A percentile compares a stretch with the other conserved stretches of the same genome.
Conservation (phyloP, 2,888 invertebrate species). For the Yponomeuta cagnagella region DNA sequence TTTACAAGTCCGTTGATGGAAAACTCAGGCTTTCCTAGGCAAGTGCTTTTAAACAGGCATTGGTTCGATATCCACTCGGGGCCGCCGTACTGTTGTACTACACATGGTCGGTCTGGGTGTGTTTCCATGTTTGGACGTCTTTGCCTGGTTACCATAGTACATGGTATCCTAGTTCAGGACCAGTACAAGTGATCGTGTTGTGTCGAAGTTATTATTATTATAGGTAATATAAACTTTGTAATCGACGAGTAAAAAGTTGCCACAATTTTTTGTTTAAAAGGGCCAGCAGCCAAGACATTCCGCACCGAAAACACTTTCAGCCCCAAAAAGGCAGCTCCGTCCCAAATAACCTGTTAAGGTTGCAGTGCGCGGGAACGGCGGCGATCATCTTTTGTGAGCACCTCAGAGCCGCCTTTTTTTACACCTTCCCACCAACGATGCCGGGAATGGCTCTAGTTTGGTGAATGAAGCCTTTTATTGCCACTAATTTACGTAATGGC, state of each 20-base stretch:
- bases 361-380: slow-evolving; percentile 1
- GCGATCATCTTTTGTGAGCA: slow-evolving; percentile 16
- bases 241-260: neutral
- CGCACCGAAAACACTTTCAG: slow-evolving; percentile 3
- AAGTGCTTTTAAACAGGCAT: no score
- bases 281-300: neutral
- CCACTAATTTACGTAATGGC: slow-evolving; percentile 46
- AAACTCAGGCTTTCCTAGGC: no score
- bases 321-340: slow-evolving; percentile 1
- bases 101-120: no score
- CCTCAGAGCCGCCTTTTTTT: slow-evolving; percentile 17
- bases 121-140: no score
- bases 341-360: slow-evolving; percentile 11
- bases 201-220: no score
- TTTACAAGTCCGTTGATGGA: no score
- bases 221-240: no score
- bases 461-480: slow-evolving; percentile 54
- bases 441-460: slow-evolving; percentile 16
- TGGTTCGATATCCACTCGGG: no score
- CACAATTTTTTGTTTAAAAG: neutral
- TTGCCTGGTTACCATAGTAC: no score
- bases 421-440: slow-evolving; percentile 24
- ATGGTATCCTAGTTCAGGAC: no score
- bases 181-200: no score
- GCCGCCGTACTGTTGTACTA: no score